A percentile compares a stretch with the other conserved stretches of the same genome.
Evolutionary conservation across 1,140 invertebrate species (phyloP).

Genomic region (Octopus sinensis): DNA sequence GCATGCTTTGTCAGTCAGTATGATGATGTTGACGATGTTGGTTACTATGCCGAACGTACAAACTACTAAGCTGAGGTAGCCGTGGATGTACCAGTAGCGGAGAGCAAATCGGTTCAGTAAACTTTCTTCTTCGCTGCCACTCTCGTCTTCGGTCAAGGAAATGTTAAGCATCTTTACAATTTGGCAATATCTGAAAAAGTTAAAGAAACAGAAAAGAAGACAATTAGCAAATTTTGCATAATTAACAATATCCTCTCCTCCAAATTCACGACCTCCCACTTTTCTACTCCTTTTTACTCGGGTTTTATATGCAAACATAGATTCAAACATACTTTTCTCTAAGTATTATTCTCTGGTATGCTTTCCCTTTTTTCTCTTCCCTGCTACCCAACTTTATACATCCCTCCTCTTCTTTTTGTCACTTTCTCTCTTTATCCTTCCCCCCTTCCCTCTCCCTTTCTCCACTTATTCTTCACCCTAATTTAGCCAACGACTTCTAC

Average conservation of each 20-base stretch:
- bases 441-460: no score
- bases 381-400: no score
- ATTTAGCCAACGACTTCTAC: no score
- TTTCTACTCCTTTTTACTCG: constrained; percentile 12
- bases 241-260: constrained; percentile 31
- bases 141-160: background rate
- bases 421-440: no score
- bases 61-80: constrained; percentile 70
- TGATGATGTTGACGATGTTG: constrained; percentile 83
- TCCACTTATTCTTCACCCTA: no score
- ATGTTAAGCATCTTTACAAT: background rate
- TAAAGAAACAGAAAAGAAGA: constrained; percentile 5
- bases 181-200: background rate
- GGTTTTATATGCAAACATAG: constrained; percentile 19
- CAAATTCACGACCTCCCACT: constrained; percentile 34
- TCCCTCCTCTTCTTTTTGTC: no score
- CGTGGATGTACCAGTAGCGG: constrained; percentile 63
- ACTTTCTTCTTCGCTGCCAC: background rate
- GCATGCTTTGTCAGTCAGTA: constrained; percentile 81
- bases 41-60: constrained; percentile 84
- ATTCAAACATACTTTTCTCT: no score
- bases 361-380: no score
- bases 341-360: no score
- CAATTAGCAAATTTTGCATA: background rate
- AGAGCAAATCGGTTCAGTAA: constrained; percentile 37